phyloP scores from a whole-genome alignment of 2,113 vertebrate species.

The Chamaetylas fuelleborni region DNA sequence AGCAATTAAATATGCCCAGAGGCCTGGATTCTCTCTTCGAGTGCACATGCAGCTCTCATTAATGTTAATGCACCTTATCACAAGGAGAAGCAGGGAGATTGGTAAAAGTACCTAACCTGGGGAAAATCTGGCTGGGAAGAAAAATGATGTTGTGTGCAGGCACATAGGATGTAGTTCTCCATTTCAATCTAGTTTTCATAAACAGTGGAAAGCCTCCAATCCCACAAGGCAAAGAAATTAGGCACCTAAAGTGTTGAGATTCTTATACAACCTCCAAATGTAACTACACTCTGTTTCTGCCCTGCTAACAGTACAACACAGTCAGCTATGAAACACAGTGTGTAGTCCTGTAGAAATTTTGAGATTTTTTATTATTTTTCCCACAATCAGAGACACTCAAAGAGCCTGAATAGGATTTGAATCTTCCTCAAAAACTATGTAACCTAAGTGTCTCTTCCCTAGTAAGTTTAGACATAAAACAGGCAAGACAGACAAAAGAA shows the following conservation, averaged over 20 bases:
- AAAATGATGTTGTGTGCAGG: background rate
- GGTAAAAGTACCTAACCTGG: background rate
- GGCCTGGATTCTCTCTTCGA: background rate
- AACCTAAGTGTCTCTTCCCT: background rate
- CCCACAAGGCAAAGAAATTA: background rate
- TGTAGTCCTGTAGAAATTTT: background rate
- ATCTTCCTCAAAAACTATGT: background rate
- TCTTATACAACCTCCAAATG: background rate
- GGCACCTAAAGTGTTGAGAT: background rate
- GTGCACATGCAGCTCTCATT: background rate
- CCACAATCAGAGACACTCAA: background rate
- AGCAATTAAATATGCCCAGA: constrained; percentile 40
- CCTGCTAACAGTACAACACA: background rate
- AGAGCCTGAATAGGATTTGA: background rate
- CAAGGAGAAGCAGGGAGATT: background rate
- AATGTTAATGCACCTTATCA: constrained; percentile 1
- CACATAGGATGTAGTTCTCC: background rate
- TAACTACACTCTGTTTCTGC: background rate
- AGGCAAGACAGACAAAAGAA: background rate
- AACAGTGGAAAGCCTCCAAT: background rate
- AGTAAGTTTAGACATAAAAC: background rate
- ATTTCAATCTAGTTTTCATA: background rate
- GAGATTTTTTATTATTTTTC: background rate
- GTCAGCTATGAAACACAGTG: background rate
- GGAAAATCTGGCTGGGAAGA: background rate